These are phyloP conservation scores for Acrobasis consociella DNA, from an alignment of 2,888 invertebrate genomes.

Conservation along the genomic window DNA sequence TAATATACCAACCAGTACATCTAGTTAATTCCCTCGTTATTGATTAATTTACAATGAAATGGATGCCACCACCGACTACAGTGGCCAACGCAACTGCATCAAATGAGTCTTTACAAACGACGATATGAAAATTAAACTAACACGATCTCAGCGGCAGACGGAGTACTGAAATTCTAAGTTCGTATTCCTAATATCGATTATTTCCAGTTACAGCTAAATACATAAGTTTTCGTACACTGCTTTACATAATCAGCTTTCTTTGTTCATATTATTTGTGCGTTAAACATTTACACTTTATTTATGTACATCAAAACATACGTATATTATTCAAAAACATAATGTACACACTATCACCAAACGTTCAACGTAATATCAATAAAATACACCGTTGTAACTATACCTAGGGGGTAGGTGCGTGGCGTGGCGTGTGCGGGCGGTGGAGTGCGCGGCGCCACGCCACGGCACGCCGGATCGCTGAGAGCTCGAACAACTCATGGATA, in stretches of 20 bases:
- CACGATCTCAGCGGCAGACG: constrained; percentile 49
- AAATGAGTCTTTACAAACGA: constrained; percentile 36
- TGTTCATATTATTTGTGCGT: constrained; percentile 79
- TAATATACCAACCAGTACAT: constrained; percentile 46
- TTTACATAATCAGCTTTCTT: constrained; percentile 66
- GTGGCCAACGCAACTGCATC: constrained; percentile 28
- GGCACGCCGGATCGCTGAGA: constrained; percentile 47
- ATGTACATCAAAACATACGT: constrained; percentile 82
- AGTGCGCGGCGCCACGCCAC: constrained; percentile 80
- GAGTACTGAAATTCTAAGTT: constrained; percentile 60
- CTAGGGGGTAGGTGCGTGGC: constrained; percentile 53
- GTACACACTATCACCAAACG: constrained; percentile 71
- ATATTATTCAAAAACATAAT: constrained; percentile 76
- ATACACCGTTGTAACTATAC: constrained; percentile 59
- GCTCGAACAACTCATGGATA: constrained; percentile 48
- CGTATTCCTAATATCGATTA: constrained; percentile 64
- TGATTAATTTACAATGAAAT: constrained; percentile 45
- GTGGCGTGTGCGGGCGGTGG: constrained; percentile 1
- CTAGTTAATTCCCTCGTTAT: constrained; percentile 47
- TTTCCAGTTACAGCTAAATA: constrained; percentile 73
- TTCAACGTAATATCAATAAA: constrained; percentile 62
- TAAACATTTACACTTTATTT: constrained; percentile 82
- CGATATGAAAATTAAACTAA: constrained; percentile 32
- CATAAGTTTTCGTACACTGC: constrained; percentile 68
- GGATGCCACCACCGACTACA: constrained; percentile 32